Conservation (phyloP, 2,797 vertebrate species). For the Choloepus didactylus region DNA sequence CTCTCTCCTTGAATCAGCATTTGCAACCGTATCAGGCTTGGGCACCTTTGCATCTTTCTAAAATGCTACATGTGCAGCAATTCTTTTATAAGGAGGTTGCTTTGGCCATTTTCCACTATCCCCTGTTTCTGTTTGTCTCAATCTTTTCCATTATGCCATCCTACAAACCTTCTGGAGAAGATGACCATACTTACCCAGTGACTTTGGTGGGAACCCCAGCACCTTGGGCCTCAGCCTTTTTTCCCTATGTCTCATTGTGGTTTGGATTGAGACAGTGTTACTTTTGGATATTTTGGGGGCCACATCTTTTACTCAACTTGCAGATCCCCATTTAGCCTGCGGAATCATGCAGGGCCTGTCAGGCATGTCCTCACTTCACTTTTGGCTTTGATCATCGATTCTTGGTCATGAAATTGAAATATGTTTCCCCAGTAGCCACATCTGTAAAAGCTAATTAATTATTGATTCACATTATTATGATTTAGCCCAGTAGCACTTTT, state of each 20-base stretch:
- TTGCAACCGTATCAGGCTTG: not conserved
- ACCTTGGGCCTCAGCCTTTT: not conserved
- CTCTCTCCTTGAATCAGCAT: constrained; percentile 21
- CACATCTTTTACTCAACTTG: not conserved
- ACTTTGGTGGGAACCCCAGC: not conserved
- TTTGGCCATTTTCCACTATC: not conserved
- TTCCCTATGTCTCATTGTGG: not conserved
- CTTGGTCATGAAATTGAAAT: constrained; percentile 72
- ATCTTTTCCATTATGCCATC: not conserved
- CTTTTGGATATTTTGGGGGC: not conserved
- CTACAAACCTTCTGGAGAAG: not conserved
- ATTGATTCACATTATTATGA: constrained; percentile 77
- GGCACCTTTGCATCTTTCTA: not conserved
- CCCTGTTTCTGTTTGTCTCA: not conserved
- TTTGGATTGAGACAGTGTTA: not conserved
- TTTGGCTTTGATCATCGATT: constrained; percentile 56
- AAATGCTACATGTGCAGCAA: rapidly evolving
- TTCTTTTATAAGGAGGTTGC: not conserved
- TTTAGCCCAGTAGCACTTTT: constrained; percentile 73
- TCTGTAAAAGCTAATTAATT: constrained; percentile 80
- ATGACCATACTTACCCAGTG: not conserved
- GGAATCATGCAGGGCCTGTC: not conserved
- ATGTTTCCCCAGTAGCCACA: constrained; percentile 59
- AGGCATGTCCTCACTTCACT: not conserved
- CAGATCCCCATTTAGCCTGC: not conserved